Base-by-base conservation (phyloP, 2,113 vertebrate species). In the Leptosomus discolor region DNA sequence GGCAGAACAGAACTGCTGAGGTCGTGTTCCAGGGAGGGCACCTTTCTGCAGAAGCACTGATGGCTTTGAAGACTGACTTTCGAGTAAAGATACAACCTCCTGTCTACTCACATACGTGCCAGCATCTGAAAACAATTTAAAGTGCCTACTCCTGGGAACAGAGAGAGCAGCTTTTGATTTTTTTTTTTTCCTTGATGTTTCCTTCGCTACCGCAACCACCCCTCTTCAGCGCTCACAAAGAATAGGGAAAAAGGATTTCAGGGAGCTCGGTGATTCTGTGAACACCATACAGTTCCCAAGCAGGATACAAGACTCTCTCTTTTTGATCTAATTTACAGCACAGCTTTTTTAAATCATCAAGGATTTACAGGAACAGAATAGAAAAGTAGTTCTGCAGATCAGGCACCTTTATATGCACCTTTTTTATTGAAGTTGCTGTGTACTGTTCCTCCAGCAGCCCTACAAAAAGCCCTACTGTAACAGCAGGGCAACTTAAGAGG, bases 21-120 rank as follows among this genome's bases (percentile, higher is more conserved):
- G 30, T 1, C 7, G 51, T 4, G 54, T 17, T 63, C 37, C 41
- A 4, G 53, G 46, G 26, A 48, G n/a, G 24, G 29, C 51, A 43
- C 2, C 32, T 29, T 36, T 8, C 65, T 29, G 26, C 65, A 58
- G 77, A 36, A 63, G n/a, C 27, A 3, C 0, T 0, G 43, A 3
- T 5, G 30, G 27, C 65, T 70, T 46, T 46, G 50, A 37, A 68
- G 37, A 20, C 23, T 9, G 10, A 5, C 39, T 69, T 53, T 34
- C 0, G 6, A 58, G 54, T 8, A 34, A 68, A 54, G 67, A 30
- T 17, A 8, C 3, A 1, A 15, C 50, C 36, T 64, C n/a, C 37
- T 24, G 39, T 50, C 60, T 46, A 9, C 43, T 64, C 46, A 8
- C 24, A 7, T 21, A 17, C n/a, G 3, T 5, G 32, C 57, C 80